Base-by-base conservation (phyloP, 2,888 invertebrate genomes). In the Spisula solida region DNA sequence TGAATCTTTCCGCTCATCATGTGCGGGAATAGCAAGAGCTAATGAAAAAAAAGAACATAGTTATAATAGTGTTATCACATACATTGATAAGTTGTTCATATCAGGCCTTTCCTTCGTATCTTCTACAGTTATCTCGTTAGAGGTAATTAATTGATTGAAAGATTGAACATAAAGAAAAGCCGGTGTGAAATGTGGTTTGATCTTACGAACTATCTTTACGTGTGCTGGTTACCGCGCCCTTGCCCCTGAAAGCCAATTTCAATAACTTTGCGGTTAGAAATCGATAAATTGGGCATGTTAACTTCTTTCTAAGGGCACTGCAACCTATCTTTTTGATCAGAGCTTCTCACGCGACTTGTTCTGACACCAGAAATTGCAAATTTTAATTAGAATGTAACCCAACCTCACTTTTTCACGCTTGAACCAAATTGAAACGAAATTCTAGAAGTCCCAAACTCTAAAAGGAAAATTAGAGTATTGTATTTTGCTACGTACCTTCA, bases 321-420 rank as follows among this genome's bases (percentile, higher is more conserved):
- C 75, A 83, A 75, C 83, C 70, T 75, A 75, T 83, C 51, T 29
- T 8, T 51, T 55, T 85, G 29, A 85, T 85, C 78, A 51, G 56
- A 5, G 25, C 14, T 79, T 79, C 79, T 55, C 85, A 85, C 85
- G 85, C 85, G 41, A 85, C 79, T 78, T 48, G 48, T 20, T 8
- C 47, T 75, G 31, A 47, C n/a, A 41, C 34, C 51, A 48, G 79
- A 56, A 85, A 85, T 55, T 79, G 85, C 85, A 85, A 85, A 85
- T 79, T 85, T 85, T 79, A 85, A 85, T 85, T 85, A 85, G 56
- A 79, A 78, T 79, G 85, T 79, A 85, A 85, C 47, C 8, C 79
- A 14, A 85, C 55, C 55, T 79, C 0, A 20, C 31, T 25, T 47
- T 60, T 79, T 34, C 56, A 85, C 41, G 85, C 79, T 85, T 56